These are phyloP conservation scores for Orthosia cruda DNA, from an alignment of 2,888 invertebrate genomes.

Conservation along the genomic window DNA sequence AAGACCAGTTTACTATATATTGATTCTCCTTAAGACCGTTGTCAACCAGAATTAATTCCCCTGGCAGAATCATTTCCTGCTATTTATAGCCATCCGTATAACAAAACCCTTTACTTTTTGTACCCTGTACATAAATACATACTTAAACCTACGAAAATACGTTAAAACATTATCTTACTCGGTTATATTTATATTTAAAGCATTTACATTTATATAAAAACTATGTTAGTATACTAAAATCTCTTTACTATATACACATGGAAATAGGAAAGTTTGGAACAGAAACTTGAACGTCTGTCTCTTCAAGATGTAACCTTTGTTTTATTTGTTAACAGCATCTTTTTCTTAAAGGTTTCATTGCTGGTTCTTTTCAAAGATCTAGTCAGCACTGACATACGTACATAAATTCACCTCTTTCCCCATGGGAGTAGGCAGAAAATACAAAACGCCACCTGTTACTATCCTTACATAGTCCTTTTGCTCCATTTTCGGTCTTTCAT, in stretches of 20 bases:
- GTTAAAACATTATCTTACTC: constrained; percentile 46
- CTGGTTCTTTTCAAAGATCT: background rate
- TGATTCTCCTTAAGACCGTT: background rate
- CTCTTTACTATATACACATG: constrained; percentile 58
- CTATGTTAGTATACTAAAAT: constrained; percentile 58
- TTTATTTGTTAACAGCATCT: background rate
- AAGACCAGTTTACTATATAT: background rate
- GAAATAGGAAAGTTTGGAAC: constrained; percentile 49
- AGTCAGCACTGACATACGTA: background rate
- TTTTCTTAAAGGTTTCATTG: background rate
- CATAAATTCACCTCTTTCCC: no score
- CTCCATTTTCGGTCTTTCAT: no score
- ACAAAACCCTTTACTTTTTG: constrained; percentile 32
- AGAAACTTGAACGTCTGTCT: background rate
- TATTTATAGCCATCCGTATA: background rate
- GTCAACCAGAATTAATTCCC: background rate
- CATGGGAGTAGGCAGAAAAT: no score
- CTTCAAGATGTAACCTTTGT: background rate
- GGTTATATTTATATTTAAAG: constrained; percentile 72
- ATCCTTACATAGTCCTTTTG: no score
- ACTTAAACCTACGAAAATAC: constrained; percentile 42
- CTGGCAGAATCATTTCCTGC: background rate
- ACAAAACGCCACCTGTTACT: no score
- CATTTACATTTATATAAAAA: constrained; percentile 70
- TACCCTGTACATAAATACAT: constrained; percentile 73